Evolutionary conservation across 2,888 invertebrate genomes (phyloP).

Genomic region (Coelinius sp.): DNA sequence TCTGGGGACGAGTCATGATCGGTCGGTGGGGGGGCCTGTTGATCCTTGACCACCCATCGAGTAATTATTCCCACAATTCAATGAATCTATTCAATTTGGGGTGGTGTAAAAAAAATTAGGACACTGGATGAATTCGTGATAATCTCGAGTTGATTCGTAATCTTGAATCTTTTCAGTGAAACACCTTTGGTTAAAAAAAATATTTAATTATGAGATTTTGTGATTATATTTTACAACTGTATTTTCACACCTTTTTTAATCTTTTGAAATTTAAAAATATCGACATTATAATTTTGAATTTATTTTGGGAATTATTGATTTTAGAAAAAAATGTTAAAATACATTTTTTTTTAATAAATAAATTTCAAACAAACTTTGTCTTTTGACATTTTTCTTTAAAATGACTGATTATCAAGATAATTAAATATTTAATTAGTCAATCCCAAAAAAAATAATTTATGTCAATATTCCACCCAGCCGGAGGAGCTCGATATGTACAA

Average conservation of each 20-base stretch:
- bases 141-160: background rate
- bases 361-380: too few species aligned
- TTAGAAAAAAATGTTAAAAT: too few species aligned
- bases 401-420: too few species aligned
- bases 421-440: too few species aligned
- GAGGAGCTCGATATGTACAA: too few species aligned
- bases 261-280: background rate
- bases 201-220: background rate
- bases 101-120: constrained; percentile 34
- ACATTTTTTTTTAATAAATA: too few species aligned
- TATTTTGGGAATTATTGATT: too few species aligned
- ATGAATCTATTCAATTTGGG: background rate
- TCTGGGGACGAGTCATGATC: constrained; percentile 27
- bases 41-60: constrained; percentile 56
- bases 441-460: too few species aligned
- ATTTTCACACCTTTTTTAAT: background rate
- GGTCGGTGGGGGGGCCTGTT: constrained; percentile 23
- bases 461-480: too few species aligned
- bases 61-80: constrained; percentile 56
- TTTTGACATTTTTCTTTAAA: too few species aligned
- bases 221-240: background rate
- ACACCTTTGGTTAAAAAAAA: constrained; percentile 17
- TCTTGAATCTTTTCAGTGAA: constrained; percentile 26
- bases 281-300: too few species aligned
- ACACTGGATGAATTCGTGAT: background rate